Evolutionary conservation across 2,888 invertebrate genomes (phyloP).

Genomic region (Drosophila anceps): DNA sequence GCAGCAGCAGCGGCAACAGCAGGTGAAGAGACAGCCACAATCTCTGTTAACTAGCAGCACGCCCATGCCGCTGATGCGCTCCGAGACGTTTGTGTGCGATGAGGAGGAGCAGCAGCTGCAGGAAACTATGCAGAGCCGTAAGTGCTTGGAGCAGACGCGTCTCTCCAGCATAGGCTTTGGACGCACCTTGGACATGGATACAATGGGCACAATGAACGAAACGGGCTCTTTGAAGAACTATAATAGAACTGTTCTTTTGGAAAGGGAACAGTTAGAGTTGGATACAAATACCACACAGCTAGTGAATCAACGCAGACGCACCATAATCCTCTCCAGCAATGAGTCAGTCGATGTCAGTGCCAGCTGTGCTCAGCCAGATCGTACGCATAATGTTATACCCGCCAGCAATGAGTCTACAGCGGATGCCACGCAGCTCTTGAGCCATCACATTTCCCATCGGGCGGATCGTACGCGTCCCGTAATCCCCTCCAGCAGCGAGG

Average conservation of each 20-base stretch:
- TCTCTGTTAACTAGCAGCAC: slow-evolving; percentile 54
- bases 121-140: slow-evolving; percentile 6
- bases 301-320: slow-evolving; percentile 13
- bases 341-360: slow-evolving; percentile 11
- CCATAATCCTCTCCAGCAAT: slow-evolving; percentile 11
- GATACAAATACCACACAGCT: slow-evolving; percentile 1
- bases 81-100: slow-evolving; percentile 84
- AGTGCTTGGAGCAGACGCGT: slow-evolving; percentile 50
- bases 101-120: slow-evolving; percentile 59
- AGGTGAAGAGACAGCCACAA: slow-evolving; percentile 40
- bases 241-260: neutral
- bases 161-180: slow-evolving; percentile 55
- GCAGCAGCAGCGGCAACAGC: slow-evolving; percentile 12
- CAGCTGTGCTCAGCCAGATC: slow-evolving; percentile 2
- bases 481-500: slow-evolving; percentile 3
- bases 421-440: slow-evolving; percentile 30
- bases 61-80: slow-evolving; percentile 76
- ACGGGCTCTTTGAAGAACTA: slow-evolving; percentile 1
- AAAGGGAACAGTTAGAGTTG: neutral
- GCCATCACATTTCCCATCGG: neutral
- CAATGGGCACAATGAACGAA: slow-evolving; percentile 3
- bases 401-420: slow-evolving; percentile 6
- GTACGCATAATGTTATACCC: slow-evolving; percentile 14
- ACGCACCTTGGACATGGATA: slow-evolving; percentile 49
- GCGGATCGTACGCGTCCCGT: slow-evolving; percentile 16